Percentiles rank a stretch among this genome's conserved stretches.
These are phyloP conservation scores for Acrobasis suavella DNA, from an alignment of 2,888 invertebrate species.

Conservation along the genomic window DNA sequence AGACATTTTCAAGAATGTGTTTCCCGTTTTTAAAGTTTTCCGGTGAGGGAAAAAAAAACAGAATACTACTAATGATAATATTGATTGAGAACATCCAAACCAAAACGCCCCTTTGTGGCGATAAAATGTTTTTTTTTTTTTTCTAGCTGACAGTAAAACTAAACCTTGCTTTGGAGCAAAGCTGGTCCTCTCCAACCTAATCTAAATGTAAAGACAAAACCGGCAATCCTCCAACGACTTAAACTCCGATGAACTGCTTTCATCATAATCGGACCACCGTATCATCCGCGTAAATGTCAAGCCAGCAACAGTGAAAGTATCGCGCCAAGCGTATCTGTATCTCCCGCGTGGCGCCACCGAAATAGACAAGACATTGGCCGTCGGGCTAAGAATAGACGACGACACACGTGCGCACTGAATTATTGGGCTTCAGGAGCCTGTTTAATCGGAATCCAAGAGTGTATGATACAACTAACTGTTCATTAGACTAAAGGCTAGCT, in stretches of 20 bases:
- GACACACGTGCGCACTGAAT: constrained; percentile 26
- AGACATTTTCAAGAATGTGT: too few species aligned
- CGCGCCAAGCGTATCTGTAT: constrained; percentile 18
- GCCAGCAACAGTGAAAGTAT: constrained; percentile 19
- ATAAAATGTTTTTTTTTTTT: too few species aligned
- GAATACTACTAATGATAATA: too few species aligned
- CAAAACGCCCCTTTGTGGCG: too few species aligned
- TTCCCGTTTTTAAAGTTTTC: too few species aligned
- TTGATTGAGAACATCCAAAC: too few species aligned
- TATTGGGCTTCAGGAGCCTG: constrained; percentile 9
- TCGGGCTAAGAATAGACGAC: constrained; percentile 28
- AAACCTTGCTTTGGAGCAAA: too few species aligned
- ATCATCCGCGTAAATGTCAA: constrained; percentile 1
- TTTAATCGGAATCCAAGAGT: constrained; percentile 10
- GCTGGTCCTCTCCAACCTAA: too few species aligned
- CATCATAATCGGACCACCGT: not conserved
- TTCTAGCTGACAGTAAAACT: too few species aligned
- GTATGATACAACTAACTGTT: constrained; percentile 8
- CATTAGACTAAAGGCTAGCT: not conserved
- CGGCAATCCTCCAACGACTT: not conserved
- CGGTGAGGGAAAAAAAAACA: too few species aligned
- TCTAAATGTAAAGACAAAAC: too few species aligned
- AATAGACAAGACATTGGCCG: constrained; percentile 36
- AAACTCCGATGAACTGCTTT: not conserved
- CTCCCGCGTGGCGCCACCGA: constrained; percentile 30